phyloP scores from a whole-genome alignment of 2,113 vertebrate genomes.

The Dinomys branickii region DNA sequence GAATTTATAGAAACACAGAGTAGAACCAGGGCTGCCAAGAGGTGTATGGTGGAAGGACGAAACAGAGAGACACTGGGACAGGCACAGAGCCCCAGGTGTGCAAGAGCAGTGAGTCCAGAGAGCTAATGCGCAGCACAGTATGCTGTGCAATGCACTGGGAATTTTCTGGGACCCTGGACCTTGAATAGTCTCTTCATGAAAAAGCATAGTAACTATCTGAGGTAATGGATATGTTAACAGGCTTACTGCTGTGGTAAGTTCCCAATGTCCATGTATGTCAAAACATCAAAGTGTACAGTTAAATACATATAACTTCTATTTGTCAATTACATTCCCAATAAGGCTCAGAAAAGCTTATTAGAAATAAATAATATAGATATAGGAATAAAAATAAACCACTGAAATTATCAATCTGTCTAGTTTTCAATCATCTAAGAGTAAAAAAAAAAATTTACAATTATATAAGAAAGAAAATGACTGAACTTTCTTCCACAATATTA shows the following conservation, averaged over 20 bases:
- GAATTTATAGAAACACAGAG: no score
- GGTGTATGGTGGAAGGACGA: background rate
- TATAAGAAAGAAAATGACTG: background rate
- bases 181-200: background rate
- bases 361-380: background rate
- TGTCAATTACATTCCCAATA: background rate
- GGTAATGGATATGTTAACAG: background rate
- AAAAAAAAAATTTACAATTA: background rate
- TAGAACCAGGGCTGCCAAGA: background rate
- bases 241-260: background rate
- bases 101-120: background rate
- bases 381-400: background rate
- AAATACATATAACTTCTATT: background rate
- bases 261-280: background rate
- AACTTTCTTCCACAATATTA: background rate
- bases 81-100: background rate
- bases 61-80: background rate
- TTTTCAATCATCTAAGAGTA: background rate
- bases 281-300: background rate
- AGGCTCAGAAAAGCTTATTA: background rate
- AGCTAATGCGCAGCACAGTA: background rate
- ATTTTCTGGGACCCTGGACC: background rate
- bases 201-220: background rate
- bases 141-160: background rate
- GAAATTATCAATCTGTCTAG: background rate